Evolutionary conservation across 2,797 vertebrate genomes (phyloP), one percentile per base, ranked within the genome.

Genomic region (Sternarchorhynchus goeldii): DNA sequence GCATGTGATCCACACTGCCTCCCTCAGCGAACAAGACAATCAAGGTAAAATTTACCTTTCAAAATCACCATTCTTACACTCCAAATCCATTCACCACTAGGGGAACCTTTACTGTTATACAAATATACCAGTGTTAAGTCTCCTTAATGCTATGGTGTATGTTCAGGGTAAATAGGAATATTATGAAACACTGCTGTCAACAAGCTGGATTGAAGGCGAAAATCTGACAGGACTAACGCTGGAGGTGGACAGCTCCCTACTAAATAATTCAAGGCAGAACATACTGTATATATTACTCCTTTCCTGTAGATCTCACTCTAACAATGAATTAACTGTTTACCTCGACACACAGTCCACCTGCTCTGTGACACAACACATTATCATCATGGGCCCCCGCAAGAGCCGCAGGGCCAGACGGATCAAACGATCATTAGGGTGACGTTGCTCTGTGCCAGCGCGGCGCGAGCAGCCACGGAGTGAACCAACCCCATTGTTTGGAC

Each of bases 231-330:
- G 32, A 74, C 50, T 50, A 34, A 32, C 66, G 76, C 21, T 68
- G 69, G 63, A 62, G 75, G 60, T 69, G 76, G 80, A 84, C 78
- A 79, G 81, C 78, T 84, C 57, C 69, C 82, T 84, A 68, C 78
- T 86, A 79, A 82, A 86, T 84, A 78, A 86, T 86, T 86, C 76
- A 86, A 68, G 34, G 66, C 76, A 41, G 21, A 74, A 81, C 78
- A 79, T 66, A 57, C 78, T 74, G 69, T 72, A 39, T 73, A 68
- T 81, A 66, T 70, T 78, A 82, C 70, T 81, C 78, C 76, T 73
- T 82, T 79, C 70, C 78, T 82, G 75, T 82, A 80, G 72, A 67
- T 76, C 73, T 68, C 59, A 29, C 55, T 74, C n/a, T 79, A 80
- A 80, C 77, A 75, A 78, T 80, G 82, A 66, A 70, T 74, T 70